phyloP scores from a whole-genome alignment of 2,113 vertebrate species.

The Redunca redunca region DNA sequence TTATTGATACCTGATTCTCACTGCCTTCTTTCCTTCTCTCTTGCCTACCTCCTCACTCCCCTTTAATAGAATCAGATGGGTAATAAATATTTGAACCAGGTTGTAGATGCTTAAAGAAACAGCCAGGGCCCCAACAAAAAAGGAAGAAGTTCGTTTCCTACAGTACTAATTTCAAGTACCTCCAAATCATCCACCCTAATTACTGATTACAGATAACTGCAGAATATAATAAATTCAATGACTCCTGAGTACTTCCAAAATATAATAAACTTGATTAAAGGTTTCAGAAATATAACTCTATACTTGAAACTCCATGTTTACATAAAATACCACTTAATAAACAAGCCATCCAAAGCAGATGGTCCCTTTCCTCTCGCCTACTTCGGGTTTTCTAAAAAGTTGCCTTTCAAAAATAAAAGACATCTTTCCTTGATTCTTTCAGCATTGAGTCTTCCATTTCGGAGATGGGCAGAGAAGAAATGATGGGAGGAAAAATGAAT shows the following conservation, averaged over 20 bases:
- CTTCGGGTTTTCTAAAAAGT: conserved; percentile 17
- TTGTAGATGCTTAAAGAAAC: background rate
- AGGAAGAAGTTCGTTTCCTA: background rate
- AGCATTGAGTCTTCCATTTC: background rate
- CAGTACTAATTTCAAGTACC: background rate
- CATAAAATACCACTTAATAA: conserved; percentile 19
- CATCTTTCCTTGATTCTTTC: background rate
- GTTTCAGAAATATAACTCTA: background rate
- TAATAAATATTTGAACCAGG: conserved; percentile 19
- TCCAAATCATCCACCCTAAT: background rate
- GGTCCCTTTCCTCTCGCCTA: background rate
- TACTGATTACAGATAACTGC: background rate
- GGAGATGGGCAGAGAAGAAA: background rate
- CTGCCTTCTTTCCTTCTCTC: background rate
- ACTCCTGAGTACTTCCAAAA: background rate
- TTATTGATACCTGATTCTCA: background rate
- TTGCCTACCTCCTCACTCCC: background rate
- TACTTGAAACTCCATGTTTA: conserved; percentile 11
- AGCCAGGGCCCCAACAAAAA: background rate
- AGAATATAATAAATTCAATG: background rate
- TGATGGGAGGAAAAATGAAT: background rate
- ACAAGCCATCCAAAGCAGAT: background rate
- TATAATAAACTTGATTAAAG: conserved; percentile 36
- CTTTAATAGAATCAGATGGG: background rate
- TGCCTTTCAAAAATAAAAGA: background rate